phyloP scores from a whole-genome alignment of 23 tunicate species.

The Phallusia fumigata region DNA sequence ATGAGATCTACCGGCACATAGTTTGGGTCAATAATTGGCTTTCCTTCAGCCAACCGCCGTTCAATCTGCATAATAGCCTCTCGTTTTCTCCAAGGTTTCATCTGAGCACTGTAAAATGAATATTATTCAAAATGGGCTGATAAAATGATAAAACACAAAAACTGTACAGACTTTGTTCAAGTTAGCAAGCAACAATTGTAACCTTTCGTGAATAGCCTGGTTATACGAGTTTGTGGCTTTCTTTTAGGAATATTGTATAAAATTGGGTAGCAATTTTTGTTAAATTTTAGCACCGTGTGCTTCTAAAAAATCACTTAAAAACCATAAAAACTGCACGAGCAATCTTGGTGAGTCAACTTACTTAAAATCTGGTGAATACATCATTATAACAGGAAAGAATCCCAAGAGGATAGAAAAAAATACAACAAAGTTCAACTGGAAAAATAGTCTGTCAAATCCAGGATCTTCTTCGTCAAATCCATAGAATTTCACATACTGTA shows the following conservation, averaged over 20 bases:
- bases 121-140: too few relatives aligned
- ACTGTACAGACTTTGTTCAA: too few relatives aligned
- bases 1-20: constrained; percentile 62
- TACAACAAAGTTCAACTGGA: not conserved
- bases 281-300: too few relatives aligned
- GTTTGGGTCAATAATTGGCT: constrained; percentile 41
- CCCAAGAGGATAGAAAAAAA: not conserved
- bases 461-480: not conserved
- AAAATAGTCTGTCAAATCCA: not conserved
- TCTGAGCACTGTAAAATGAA: constrained; percentile 18
- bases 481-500: not conserved
- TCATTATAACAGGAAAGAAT: not conserved
- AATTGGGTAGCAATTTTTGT: too few relatives aligned
- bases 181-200: too few relatives aligned
- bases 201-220: too few relatives aligned
- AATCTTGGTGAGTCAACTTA: too few relatives aligned
- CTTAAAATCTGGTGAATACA: constrained; percentile 1
- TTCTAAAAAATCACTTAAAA: too few relatives aligned
- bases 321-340: too few relatives aligned
- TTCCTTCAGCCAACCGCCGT: constrained; percentile 49
- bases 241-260: too few relatives aligned
- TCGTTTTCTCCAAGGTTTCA: constrained; percentile 44
- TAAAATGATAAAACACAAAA: too few relatives aligned
- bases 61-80: constrained; percentile 59
- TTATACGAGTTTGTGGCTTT: too few relatives aligned